Evolutionary conservation across 2,113 vertebrate genomes (phyloP).

Genomic region (Aix galericulata): DNA sequence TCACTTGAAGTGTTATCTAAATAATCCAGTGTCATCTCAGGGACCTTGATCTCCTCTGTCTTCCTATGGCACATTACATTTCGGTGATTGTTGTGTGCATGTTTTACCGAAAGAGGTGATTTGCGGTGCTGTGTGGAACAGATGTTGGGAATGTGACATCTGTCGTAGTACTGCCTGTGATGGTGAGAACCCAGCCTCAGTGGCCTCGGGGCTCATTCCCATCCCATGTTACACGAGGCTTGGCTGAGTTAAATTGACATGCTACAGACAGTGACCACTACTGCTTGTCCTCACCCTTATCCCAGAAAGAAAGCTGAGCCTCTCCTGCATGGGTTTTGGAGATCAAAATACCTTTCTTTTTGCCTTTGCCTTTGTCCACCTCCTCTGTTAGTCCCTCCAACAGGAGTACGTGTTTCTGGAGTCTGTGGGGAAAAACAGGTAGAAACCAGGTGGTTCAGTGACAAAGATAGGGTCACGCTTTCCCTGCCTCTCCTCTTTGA

Average conservation of each 20-base stretch:
- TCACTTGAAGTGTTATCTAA: background rate
- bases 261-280: background rate
- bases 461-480: background rate
- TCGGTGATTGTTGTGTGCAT: background rate
- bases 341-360: background rate
- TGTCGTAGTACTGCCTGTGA: background rate
- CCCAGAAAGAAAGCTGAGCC: background rate
- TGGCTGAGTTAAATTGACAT: background rate
- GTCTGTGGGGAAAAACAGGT: background rate
- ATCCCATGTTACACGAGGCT: background rate
- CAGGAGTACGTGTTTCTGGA: background rate
- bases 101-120: background rate
- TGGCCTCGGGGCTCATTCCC: background rate
- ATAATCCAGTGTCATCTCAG: constrained; percentile 3
- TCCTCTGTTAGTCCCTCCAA: background rate
- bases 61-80: background rate
- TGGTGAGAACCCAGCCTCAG: background rate
- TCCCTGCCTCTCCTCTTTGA: background rate
- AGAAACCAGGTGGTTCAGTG: background rate
- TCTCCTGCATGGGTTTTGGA: background rate
- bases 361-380: background rate
- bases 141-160: background rate
- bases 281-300: background rate
- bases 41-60: background rate
- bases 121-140: background rate